A percentile compares a stretch with the other conserved stretches of the same genome.
Conservation (phyloP, 2,113 vertebrate species). For the Microcebus jonahi region DNA sequence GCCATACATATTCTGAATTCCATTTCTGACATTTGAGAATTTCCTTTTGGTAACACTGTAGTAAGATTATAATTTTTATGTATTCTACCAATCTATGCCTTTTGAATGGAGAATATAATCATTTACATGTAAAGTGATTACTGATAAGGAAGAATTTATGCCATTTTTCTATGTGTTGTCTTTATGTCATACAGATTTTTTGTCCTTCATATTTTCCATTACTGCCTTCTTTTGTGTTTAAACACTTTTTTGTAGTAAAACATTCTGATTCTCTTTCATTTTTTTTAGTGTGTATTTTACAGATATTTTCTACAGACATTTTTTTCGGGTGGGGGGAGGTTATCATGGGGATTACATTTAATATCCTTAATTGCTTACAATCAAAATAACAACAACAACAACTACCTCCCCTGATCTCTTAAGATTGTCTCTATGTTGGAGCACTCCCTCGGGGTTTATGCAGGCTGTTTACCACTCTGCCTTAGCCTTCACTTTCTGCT, state of each 20-base stretch:
- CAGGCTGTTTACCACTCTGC: not conserved
- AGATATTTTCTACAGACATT: not conserved
- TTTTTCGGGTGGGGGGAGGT: not conserved
- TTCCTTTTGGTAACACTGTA: not conserved
- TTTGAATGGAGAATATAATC: not conserved
- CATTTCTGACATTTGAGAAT: no score
- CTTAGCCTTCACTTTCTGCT: not conserved
- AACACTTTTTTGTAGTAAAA: not conserved
- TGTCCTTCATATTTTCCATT: not conserved
- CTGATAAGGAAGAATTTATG: not conserved
- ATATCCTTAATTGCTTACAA: not conserved
- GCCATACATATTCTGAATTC: no score
- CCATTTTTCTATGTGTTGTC: not conserved
- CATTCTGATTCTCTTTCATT: not conserved
- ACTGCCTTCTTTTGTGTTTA: not conserved
- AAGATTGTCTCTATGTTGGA: not conserved
- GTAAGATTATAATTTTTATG: not conserved
- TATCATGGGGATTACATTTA: not conserved
- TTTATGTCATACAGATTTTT: not conserved
- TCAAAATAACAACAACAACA: not conserved
- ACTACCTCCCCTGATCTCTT: not conserved
- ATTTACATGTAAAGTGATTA: conserved; percentile 10
- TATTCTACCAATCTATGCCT: not conserved
- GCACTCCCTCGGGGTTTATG: not conserved
- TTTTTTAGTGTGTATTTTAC: not conserved